Conservation (phyloP, 2,797 vertebrate genomes). For the Perodicticus potto region DNA sequence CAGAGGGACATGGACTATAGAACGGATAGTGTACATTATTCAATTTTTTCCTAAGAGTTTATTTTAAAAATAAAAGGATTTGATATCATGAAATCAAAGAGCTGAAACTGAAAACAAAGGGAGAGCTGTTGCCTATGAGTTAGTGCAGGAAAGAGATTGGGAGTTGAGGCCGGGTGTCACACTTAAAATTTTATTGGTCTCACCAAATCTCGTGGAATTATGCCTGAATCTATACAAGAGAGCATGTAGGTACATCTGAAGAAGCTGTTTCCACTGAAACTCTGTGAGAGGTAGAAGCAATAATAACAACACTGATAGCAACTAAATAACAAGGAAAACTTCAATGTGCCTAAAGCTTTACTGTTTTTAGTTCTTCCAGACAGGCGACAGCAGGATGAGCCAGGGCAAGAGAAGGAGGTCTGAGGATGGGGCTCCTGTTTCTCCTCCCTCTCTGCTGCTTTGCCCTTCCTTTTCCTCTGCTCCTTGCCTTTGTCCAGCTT, state of each 20-base stretch:
- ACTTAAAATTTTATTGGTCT: not conserved
- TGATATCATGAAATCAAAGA: not conserved
- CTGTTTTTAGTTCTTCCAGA: not conserved
- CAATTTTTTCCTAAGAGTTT: not conserved
- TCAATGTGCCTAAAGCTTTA: not conserved
- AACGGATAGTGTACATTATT: not conserved
- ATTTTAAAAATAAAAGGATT: constrained; percentile 7
- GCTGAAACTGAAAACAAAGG: not conserved
- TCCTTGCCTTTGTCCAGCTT: not conserved
- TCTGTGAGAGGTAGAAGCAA: not conserved
- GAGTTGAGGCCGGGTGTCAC: not conserved
- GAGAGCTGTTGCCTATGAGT: not conserved
- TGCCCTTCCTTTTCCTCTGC: not conserved
- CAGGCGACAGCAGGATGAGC: not conserved
- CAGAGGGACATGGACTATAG: not conserved
- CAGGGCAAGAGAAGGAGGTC: not conserved
- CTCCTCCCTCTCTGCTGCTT: not conserved
- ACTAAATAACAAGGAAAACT: not conserved
- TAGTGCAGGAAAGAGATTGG: not conserved
- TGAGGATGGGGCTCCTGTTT: not conserved
- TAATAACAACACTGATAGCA: not conserved
- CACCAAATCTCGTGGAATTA: not conserved
- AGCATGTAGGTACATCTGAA: not conserved
- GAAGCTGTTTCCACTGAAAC: not conserved
- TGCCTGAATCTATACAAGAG: not conserved